phyloP scores from a whole-genome alignment of 2,797 vertebrate genomes.

The Smutsia temminckii region DNA sequence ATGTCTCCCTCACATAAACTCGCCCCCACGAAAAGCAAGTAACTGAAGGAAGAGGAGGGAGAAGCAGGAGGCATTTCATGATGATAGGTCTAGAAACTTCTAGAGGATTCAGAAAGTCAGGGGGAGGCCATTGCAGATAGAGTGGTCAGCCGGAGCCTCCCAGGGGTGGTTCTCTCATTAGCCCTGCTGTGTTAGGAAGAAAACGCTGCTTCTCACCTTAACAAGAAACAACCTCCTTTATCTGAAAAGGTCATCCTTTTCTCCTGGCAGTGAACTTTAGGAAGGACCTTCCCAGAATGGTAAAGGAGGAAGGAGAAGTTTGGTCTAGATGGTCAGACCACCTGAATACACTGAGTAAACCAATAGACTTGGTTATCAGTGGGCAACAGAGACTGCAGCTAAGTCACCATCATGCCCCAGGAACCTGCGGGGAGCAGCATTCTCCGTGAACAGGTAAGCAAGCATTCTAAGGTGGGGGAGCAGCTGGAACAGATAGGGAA shows the following conservation, averaged over 20 bases:
- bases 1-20: background rate
- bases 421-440: background rate
- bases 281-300: background rate
- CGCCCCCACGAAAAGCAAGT: background rate
- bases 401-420: background rate
- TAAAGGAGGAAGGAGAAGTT: background rate
- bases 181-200: background rate
- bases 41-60: background rate
- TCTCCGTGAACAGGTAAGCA: background rate
- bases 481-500: background rate
- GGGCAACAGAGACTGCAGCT: background rate
- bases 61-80: background rate
- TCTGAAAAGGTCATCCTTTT: background rate
- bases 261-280: background rate
- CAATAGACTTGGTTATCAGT: too few species aligned
- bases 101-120: background rate
- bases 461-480: background rate
- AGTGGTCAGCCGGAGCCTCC: accelerated
- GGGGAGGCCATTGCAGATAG: background rate
- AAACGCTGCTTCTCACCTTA: background rate
- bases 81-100: background rate
- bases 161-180: background rate
- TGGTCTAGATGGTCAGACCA: background rate
- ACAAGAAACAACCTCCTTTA: background rate
- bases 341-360: background rate